These are phyloP conservation scores for Phalacrocorax aristotelis DNA, from an alignment of 2,113 vertebrate genomes.

Conservation along the genomic window DNA sequence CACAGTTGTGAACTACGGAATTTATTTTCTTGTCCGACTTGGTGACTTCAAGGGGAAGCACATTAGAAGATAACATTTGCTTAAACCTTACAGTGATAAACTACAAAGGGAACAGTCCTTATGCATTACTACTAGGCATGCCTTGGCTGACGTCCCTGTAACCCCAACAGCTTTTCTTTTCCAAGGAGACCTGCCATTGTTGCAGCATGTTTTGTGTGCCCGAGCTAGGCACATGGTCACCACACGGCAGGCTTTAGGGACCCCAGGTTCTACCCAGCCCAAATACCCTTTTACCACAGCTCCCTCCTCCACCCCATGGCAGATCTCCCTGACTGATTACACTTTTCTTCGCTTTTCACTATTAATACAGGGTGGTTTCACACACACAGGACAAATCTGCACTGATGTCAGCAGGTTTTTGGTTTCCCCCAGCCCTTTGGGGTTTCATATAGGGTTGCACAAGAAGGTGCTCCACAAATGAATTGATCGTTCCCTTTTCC, in stretches of 20 bases:
- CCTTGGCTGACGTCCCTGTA: not conserved
- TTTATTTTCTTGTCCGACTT: not conserved
- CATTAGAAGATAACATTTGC: not conserved
- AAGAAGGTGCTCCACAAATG: not conserved
- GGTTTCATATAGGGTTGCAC: rapidly evolving
- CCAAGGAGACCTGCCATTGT: not conserved
- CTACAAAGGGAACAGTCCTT: not conserved
- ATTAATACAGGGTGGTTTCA: not conserved
- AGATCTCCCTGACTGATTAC: not conserved
- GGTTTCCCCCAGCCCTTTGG: not conserved
- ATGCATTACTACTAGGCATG: not conserved
- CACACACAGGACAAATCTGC: rapidly evolving
- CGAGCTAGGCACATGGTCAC: rapidly evolving
- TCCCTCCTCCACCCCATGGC: not conserved
- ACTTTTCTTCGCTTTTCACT: not conserved
- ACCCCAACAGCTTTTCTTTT: not conserved
- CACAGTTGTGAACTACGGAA: rapidly evolving
- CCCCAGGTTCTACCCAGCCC: not conserved
- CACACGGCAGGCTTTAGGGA: not conserved
- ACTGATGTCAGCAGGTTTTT: not conserved
- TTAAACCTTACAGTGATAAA: not conserved
- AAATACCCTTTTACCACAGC: too few species aligned
- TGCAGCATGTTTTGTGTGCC: not conserved
- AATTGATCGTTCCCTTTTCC: not conserved
- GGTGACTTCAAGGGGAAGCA: not conserved